phyloP scores from a whole-genome alignment of 53 echinoderm and acorn worm species.

The Holothuria leucospilota region DNA sequence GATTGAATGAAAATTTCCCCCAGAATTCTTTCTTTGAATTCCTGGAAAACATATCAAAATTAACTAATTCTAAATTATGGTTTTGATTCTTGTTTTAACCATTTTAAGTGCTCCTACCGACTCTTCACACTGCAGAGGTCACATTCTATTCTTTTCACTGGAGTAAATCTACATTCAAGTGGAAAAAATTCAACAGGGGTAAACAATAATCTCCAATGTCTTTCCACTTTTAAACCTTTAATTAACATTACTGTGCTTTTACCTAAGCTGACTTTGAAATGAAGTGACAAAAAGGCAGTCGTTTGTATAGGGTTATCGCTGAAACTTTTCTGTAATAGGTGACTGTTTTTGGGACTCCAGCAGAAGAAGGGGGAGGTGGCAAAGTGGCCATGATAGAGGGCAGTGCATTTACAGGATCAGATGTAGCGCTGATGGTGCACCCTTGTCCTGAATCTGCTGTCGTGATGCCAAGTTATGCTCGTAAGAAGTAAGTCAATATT shows the following conservation, averaged over 20 bases:
- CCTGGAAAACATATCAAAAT: no score
- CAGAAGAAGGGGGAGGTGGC: constrained; percentile 79
- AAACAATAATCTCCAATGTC: no score
- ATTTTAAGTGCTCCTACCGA: no score
- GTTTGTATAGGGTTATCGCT: background rate
- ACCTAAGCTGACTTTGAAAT: background rate
- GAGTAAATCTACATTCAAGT: no score
- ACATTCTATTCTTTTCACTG: no score
- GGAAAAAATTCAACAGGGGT: no score
- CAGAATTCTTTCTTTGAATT: no score
- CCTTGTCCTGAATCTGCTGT: background rate
- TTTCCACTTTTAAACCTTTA: background rate
- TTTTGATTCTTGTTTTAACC: no score
- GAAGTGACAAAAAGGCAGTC: background rate
- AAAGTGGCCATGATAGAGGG: constrained; percentile 68
- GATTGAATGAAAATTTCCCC: no score
- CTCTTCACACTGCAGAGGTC: no score
- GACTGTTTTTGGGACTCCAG: constrained; percentile 76
- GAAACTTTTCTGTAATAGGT: constrained; percentile 55
- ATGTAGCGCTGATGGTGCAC: constrained; percentile 78
- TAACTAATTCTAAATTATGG: no score
- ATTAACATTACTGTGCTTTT: background rate
- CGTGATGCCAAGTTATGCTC: background rate
- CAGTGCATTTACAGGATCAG: constrained; percentile 69
- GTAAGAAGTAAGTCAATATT: constrained; percentile 18